Evolutionary conservation across 2,888 invertebrate species (phyloP), one percentile per base, ranked within the genome.

Genomic region (Abrostola triplasia): DNA sequence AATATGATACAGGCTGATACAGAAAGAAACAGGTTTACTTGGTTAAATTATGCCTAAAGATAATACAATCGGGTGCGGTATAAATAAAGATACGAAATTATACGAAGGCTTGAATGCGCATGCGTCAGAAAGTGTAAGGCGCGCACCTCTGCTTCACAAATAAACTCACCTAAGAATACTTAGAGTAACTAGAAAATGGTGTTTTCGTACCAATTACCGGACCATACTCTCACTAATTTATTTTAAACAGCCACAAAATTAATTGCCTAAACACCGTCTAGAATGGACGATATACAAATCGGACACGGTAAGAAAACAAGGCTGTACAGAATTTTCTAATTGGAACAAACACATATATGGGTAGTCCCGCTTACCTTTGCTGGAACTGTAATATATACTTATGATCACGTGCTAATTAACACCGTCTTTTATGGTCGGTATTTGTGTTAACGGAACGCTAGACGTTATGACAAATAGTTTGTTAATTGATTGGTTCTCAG

Each of bases 341-440:
- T 86, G 80, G 84, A 81, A 79, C 87, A 77, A 73, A 80, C 68
- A 77, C 88, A 69, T 85, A 85, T 84, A 88, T 64, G 88, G 88
- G 54, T 60, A 60, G 64, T 69, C 77, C 73, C 59, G 67, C 64
- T 84, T 83, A 70, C 85, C 77, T 68, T 73, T 74, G 68, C 56
- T 63, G 78, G 79, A 81, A 73, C 37, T 48, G 56, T 59, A 73
- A 75, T 78, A 81, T 84, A 82, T 82, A 79, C 86, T 86, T 84
- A 76, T 79, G 80, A 81, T 76, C 83, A 84, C 76, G 67, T 79
- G 83, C 85, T 89, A 87, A 90, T 90, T 89, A 90, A 84, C 73
- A 69, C 70, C 53, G 74, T 79, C 80, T 52, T 84, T 79, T 83
- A 81, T 64, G 80, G 85, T 57, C 37, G 24, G 5, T 40, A 54